Evolutionary conservation across 1,140 invertebrate genomes (phyloP), one percentile per base, ranked within the genome.

Genomic region (Zeugodacus cucurbitae): DNA sequence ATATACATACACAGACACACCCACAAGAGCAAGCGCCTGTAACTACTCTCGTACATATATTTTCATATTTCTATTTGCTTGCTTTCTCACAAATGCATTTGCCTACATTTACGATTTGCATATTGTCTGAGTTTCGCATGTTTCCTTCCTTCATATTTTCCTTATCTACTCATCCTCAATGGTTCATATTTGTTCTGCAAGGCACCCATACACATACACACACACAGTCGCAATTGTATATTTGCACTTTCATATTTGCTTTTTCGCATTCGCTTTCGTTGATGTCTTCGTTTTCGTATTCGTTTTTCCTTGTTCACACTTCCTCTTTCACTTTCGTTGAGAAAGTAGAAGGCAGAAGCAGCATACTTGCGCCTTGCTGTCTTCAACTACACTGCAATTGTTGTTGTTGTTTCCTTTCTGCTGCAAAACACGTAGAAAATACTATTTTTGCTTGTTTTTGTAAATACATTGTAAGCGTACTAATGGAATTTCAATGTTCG

Each of bases 401-500:
- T 82, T 54, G 37, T 26, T 48, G n/a, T 48, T 74, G n/a, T n/a
- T n/a, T n/a, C n/a, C n/a, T n/a, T n/a, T n/a, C n/a, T 54, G 48
- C 48, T 17, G 44, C 17, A 54, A 17, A n/a, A n/a, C n/a, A n/a
- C n/a, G n/a, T n/a, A n/a, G n/a, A n/a, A n/a, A n/a, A 54, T 14
- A 7, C 48, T 54, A 54, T 54, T 54, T 14, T 54, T 54, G 6
- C 48, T 41, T 78, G n/a, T 44, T 41, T 3, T 78, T 41, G 5
- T n/a, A 44, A 20, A n/a, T 44, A 44, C 37, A n/a, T 44, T 34
- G 64, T 67, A 32, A 67, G 64, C 34, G 34, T 10, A 67, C 88
- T 88, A 86, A 88, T 88, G 88, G 88, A 70, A 74, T 86, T 88
- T 86, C 88, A 86, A 54, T 87, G 88, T 88, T 88, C 44, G 88